phyloP scores from a whole-genome alignment of 2,113 vertebrate species.

The Perca schrenkii region DNA sequence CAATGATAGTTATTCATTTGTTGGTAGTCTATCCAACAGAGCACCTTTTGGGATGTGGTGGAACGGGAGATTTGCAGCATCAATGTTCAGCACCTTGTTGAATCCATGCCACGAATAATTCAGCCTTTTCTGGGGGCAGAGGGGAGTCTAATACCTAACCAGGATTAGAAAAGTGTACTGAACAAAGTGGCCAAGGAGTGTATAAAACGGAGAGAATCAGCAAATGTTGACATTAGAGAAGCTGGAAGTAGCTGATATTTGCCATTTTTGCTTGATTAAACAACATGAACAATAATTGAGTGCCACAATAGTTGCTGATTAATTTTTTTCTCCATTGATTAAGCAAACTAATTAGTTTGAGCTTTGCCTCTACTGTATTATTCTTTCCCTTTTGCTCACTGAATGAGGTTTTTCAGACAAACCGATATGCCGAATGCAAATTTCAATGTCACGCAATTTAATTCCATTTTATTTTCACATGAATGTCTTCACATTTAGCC shows the following conservation, averaged over 20 bases:
- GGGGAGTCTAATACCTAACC: background rate
- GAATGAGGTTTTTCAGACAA: background rate
- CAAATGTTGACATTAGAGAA: background rate
- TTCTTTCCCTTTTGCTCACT: background rate
- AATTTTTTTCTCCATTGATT: background rate
- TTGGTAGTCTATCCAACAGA: background rate
- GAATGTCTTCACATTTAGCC: background rate
- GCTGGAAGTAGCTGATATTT: background rate
- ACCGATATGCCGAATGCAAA: background rate
- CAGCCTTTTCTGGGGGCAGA: background rate
- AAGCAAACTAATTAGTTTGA: background rate
- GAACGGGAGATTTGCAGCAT: background rate
- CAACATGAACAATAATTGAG: background rate
- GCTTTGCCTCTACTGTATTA: background rate
- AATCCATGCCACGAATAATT: background rate
- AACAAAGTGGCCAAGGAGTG: background rate
- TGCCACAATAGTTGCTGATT: background rate
- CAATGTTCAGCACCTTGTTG: background rate
- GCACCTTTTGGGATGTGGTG: constrained; percentile 11
- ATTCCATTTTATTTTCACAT: background rate
- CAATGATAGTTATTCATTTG: background rate
- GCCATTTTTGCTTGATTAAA: background rate
- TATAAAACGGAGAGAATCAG: background rate
- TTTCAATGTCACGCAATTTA: background rate
- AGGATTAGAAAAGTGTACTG: background rate